A percentile compares a stretch with the other conserved stretches of the same genome.
Conservation (phyloP, 2,113 vertebrate genomes). For the Alethe diademata region DNA sequence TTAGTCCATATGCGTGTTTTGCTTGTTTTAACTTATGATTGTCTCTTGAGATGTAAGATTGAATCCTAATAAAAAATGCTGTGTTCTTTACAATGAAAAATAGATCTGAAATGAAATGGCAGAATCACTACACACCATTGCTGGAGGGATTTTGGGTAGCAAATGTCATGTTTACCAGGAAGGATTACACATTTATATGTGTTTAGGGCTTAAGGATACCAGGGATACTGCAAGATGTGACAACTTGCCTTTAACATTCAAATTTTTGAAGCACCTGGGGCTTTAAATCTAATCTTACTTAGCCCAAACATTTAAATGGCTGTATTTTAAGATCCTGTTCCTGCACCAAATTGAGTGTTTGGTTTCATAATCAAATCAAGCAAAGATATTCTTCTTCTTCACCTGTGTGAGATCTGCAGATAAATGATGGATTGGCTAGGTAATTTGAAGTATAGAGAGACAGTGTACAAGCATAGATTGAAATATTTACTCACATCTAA, state of each 20-base stretch:
- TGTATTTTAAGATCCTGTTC: background rate
- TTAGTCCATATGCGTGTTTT: background rate
- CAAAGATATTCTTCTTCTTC: background rate
- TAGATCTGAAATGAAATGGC: background rate
- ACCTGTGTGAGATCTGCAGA: background rate
- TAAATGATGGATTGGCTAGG: background rate
- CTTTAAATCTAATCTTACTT: background rate
- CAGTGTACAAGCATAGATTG: background rate
- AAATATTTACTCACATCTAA: conserved; percentile 14
- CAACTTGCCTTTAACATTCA: background rate
- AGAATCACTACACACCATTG: background rate
- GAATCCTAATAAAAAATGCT: background rate
- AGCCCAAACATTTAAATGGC: background rate
- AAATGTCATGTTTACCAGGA: background rate
- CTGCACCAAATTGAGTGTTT: background rate
- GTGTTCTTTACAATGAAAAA: background rate
- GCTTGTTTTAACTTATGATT: conserved; percentile 34
- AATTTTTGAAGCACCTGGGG: background rate
- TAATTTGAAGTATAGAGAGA: background rate
- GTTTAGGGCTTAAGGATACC: background rate
- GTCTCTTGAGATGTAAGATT: conserved; percentile 17
- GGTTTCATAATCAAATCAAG: conserved; percentile 12
- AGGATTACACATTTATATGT: background rate
- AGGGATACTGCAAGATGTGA: background rate
- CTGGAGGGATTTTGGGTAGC: background rate